phyloP scores from a whole-genome alignment of 2,888 invertebrate species.

The Therioaphis trifolii region DNA sequence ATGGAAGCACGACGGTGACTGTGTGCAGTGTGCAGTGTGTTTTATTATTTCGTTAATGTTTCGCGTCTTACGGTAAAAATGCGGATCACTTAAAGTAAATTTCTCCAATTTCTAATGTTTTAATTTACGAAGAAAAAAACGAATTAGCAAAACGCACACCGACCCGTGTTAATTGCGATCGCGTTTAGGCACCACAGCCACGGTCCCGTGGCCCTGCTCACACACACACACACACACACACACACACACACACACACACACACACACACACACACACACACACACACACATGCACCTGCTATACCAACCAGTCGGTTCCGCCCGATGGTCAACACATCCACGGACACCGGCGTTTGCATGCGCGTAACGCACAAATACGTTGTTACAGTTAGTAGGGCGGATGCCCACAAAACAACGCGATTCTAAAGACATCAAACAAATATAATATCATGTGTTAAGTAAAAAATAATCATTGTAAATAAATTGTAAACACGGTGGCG shows the following conservation, averaged over 20 bases:
- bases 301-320: no score
- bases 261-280: no score
- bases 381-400: no score
- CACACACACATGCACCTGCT: constrained; percentile 33
- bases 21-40: background rate
- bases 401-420: no score
- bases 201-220: constrained; percentile 35
- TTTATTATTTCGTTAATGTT: no score
- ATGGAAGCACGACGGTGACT: background rate
- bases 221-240: no score
- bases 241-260: no score
- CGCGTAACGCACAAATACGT: background rate
- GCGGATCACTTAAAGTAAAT: no score
- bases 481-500: no score
- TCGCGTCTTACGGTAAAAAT: background rate
- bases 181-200: constrained; percentile 15
- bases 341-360: background rate
- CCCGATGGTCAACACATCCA: constrained; percentile 25
- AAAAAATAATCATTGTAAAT: background rate
- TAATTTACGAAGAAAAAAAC: constrained; percentile 7
- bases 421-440: no score
- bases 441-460: no score
- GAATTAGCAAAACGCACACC: background rate
- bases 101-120: constrained; percentile 34
- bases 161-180: constrained; percentile 11